Conservation (phyloP, 2,113 vertebrate genomes). For the Lampris incognitus region DNA sequence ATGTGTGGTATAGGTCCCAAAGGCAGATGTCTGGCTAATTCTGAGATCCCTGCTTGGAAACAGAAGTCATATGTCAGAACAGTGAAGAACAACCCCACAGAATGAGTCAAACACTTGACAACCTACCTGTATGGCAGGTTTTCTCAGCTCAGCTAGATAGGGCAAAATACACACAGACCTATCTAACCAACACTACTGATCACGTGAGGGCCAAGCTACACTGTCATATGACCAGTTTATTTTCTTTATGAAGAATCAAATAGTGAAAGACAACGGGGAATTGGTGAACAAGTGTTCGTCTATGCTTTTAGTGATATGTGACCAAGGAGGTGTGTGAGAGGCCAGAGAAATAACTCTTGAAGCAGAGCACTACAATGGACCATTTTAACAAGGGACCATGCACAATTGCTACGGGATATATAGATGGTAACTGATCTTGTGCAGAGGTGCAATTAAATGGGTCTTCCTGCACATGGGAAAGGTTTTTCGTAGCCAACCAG, state of each 20-base stretch:
- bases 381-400: not conserved
- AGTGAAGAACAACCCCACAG: not conserved
- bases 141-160: constrained; percentile 41
- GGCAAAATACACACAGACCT: constrained; percentile 1
- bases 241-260: not conserved
- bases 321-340: not conserved
- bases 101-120: constrained; percentile 4
- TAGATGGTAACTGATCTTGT: not conserved
- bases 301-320: not conserved
- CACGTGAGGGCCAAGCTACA: not conserved
- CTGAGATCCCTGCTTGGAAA: constrained; percentile 25
- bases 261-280: not conserved
- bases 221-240: not conserved
- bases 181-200: not conserved
- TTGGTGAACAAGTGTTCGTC: not conserved
- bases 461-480: not conserved
- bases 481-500: no score
- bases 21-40: not conserved
- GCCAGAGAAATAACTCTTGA: no score
- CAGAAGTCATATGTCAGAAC: constrained; percentile 10
- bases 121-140: constrained; percentile 64
- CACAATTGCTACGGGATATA: not conserved
- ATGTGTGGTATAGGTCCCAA: not conserved
- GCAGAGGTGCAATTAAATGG: not conserved
- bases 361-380: no score